A percentile compares a stretch with the other conserved stretches of the same genome.
These are phyloP conservation scores for Tapera naevia DNA, from an alignment of 2,797 vertebrate species.

Conservation along the genomic window DNA sequence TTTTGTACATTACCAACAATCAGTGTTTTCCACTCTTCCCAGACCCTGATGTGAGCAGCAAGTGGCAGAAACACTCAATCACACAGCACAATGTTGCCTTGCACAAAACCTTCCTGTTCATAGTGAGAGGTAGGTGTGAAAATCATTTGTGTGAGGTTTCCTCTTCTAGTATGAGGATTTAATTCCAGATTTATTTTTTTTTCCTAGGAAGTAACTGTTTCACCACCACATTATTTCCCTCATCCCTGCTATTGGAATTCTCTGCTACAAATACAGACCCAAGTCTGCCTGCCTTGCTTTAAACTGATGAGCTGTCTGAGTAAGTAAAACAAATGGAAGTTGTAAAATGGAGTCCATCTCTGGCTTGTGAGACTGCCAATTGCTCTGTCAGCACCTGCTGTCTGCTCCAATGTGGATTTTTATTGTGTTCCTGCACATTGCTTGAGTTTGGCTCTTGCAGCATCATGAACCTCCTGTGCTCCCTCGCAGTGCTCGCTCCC, in stretches of 20 bases:
- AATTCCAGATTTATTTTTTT: not conserved
- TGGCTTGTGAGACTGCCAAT: not conserved
- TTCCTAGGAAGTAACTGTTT: not conserved
- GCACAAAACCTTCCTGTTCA: not conserved
- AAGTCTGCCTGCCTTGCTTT: not conserved
- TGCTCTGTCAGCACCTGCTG: not conserved
- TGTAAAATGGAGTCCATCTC: not conserved
- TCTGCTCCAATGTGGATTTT: not conserved
- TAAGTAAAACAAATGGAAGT: not conserved
- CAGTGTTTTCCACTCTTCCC: not conserved
- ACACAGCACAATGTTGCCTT: accelerated
- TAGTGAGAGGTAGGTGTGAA: not conserved
- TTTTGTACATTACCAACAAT: not conserved
- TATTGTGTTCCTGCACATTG: not conserved
- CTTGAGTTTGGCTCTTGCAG: not conserved
- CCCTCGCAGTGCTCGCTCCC: accelerated
- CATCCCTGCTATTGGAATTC: not conserved
- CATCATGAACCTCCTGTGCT: not conserved
- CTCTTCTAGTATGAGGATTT: not conserved
- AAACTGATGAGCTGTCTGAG: not conserved
- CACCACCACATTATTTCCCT: not conserved
- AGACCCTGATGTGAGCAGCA: not conserved
- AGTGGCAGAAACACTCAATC: not conserved
- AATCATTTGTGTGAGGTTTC: not conserved
- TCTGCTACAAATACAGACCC: not conserved